phyloP scores from a whole-genome alignment of 2,888 invertebrate genomes.

The Ptilodon capucinus region DNA sequence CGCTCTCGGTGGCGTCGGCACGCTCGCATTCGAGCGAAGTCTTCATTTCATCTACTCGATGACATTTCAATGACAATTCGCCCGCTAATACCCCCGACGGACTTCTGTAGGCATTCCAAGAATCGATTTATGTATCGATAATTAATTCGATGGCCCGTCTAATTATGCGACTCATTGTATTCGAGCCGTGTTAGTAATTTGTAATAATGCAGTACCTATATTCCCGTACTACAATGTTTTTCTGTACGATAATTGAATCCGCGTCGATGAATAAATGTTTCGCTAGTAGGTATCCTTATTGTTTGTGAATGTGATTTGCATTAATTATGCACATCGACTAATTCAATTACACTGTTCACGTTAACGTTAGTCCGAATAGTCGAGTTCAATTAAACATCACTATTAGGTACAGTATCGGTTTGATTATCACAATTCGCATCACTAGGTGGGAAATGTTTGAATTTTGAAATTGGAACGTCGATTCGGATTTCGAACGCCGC shows the following conservation, averaged over 20 bases:
- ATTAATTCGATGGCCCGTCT: not conserved
- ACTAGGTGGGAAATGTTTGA: conserved; percentile 23
- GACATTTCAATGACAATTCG: conserved; percentile 47
- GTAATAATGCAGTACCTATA: conserved; percentile 17
- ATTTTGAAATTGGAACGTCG: conserved; percentile 24
- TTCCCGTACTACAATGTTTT: conserved; percentile 12
- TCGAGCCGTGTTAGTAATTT: conserved; percentile 18
- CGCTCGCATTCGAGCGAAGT: conserved; percentile 79
- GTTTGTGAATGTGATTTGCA: conserved; percentile 22
- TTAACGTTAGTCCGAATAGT: conserved; percentile 29
- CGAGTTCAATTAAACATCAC: conserved; percentile 33
- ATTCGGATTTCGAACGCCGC: conserved; percentile 37
- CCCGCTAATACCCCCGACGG: conserved; percentile 19
- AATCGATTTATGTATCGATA: not conserved
- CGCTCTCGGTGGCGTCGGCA: conserved; percentile 73
- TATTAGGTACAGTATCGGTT: conserved; percentile 43
- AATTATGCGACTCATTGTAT: conserved; percentile 23
- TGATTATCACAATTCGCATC: conserved; percentile 48
- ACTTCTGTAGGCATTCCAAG: not conserved
- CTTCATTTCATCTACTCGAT: conserved; percentile 78
- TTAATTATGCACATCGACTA: conserved; percentile 31
- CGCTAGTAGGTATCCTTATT: conserved; percentile 14
- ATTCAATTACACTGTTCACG: conserved; percentile 45
- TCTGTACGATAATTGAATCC: conserved; percentile 11
- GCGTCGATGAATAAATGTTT: conserved; percentile 12